These are phyloP conservation scores for Montipora capitata DNA, from an alignment of 92 coral and sea anemone species.

Conservation along the genomic window DNA sequence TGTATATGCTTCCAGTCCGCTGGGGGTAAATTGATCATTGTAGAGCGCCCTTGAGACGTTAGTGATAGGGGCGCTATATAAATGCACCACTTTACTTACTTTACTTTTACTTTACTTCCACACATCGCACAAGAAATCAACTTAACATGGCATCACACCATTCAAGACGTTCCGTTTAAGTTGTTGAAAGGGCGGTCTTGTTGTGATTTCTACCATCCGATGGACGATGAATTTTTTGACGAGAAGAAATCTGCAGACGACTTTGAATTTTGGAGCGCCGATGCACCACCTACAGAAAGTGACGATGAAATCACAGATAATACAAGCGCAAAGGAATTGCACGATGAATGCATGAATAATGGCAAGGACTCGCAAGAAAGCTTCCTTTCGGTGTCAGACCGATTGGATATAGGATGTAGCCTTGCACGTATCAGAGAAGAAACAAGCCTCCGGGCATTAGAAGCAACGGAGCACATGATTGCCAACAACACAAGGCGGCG, in stretches of 20 bases:
- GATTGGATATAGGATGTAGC: neutral
- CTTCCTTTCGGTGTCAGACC: neutral
- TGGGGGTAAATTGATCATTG: no score
- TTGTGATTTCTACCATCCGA: neutral
- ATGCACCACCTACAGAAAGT: neutral
- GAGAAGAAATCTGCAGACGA: neutral
- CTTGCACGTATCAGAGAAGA: neutral
- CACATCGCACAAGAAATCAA: conserved; percentile 32
- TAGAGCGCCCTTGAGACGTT: no score
- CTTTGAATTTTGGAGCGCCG: neutral
- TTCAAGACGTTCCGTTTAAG: conserved; percentile 54
- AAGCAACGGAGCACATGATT: neutral
- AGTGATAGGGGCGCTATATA: no score
- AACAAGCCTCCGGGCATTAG: neutral
- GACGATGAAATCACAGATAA: neutral
- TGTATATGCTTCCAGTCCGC: no score
- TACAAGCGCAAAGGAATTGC: neutral
- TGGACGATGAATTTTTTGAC: neutral
- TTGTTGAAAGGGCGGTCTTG: neutral
- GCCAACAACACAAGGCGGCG: neutral
- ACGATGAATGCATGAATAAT: no score
- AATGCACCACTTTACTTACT: no score
- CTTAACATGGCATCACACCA: conserved; percentile 51
- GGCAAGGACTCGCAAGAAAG: neutral
- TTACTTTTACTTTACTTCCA: no score